Conservation (phyloP, 92 coral and sea anemone genomes). For the Nematostella vectensis region DNA sequence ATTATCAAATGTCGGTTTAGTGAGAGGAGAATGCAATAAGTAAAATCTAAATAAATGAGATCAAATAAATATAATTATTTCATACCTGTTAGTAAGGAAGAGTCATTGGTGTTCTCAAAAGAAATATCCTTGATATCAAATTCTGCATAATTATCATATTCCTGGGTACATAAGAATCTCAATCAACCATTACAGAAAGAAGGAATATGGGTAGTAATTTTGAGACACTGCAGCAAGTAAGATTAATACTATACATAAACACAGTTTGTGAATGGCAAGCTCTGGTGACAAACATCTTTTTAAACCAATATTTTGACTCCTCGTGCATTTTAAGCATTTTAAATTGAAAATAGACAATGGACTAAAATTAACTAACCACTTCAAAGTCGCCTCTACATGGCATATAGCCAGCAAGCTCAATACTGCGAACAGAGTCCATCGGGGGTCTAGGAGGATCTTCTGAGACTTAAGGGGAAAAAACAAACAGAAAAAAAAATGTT, state of each 20-base stretch:
- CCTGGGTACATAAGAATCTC: no score
- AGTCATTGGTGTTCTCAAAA: conserved; percentile 62
- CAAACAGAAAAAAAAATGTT: not conserved
- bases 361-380: conserved; percentile 39
- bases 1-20: no score
- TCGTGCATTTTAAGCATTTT: no score
- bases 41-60: no score
- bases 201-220: not conserved
- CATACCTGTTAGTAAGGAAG: conserved; percentile 49
- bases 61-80: no score
- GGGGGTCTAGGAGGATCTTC: conserved; percentile 97
- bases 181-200: not conserved
- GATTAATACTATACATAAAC: not conserved
- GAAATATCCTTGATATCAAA: conserved; percentile 88
- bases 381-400: conserved; percentile 96
- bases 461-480: conserved; percentile 32
- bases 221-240: not conserved
- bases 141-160: conserved; percentile 95
- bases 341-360: no score
- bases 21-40: no score
- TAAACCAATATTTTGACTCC: no score
- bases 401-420: conserved; percentile 82
- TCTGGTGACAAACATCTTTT: no score
- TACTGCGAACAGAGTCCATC: conserved; percentile 56
- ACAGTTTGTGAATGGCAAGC: no score